These are phyloP conservation scores for Zingel zingel DNA, from an alignment of 2,113 vertebrate species.

Conservation along the genomic window DNA sequence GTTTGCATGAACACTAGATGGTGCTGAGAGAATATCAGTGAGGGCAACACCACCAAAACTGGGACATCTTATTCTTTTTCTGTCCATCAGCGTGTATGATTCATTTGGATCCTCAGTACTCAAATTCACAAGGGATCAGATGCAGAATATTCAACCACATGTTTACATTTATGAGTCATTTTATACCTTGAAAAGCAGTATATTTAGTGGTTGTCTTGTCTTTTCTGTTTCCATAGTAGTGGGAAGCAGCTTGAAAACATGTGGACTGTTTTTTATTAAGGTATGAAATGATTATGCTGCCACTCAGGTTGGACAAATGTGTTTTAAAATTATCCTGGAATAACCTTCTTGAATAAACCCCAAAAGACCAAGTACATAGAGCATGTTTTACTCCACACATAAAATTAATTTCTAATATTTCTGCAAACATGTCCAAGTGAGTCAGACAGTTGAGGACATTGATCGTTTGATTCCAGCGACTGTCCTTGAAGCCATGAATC, in stretches of 20 bases:
- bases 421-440: conserved; percentile 18
- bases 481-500: conserved; percentile 8
- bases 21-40: conserved; percentile 51
- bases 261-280: background rate
- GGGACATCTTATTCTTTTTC: background rate
- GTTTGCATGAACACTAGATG: conserved; percentile 74
- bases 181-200: background rate
- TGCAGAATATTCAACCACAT: conserved; percentile 7
- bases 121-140: background rate
- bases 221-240: background rate
- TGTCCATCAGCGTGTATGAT: conserved; percentile 18
- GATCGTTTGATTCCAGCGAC: conserved; percentile 6
- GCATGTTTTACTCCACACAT: background rate
- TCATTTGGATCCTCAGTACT: conserved; percentile 13
- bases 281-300: background rate
- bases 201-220: background rate
- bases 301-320: background rate
- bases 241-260: background rate
- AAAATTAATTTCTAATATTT: conserved; percentile 15
- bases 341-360: background rate
- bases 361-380: background rate
- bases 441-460: conserved; percentile 1
- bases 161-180: conserved; percentile 10
- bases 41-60: background rate
- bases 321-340: background rate